These are phyloP conservation scores for Podotricha telesiphe DNA, from an alignment of 2,888 invertebrate species.

Conservation along the genomic window DNA sequence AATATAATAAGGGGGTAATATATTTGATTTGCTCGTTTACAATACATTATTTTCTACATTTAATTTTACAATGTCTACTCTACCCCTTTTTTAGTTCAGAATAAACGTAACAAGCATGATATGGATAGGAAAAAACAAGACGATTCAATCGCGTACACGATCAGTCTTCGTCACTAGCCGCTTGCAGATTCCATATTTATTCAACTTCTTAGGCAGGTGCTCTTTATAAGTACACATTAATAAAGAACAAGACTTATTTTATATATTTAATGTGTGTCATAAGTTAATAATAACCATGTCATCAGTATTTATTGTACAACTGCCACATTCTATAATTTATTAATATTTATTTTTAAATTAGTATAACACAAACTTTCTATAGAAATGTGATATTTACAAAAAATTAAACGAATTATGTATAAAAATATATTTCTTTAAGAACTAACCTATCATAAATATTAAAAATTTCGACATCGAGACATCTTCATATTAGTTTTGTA, in stretches of 20 bases:
- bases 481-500: slow-evolving; percentile 7
- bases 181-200: slow-evolving; percentile 41
- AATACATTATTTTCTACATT: not conserved
- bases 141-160: slow-evolving; percentile 71
- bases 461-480: not conserved
- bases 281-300: not conserved
- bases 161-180: slow-evolving; percentile 64
- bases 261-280: not conserved
- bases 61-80: slow-evolving; percentile 46
- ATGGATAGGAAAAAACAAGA: slow-evolving; percentile 68
- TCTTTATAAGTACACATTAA: slow-evolving; percentile 13
- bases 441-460: not conserved
- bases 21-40: not conserved
- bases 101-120: slow-evolving; percentile 55
- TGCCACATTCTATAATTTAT: not conserved
- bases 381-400: not conserved
- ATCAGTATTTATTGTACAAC: not conserved
- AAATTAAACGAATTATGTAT: not conserved
- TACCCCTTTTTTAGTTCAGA: slow-evolving; percentile 44
- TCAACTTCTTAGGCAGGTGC: slow-evolving; percentile 38
- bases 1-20: too few relatives aligned
- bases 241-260: slow-evolving; percentile 2
- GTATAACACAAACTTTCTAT: not conserved
- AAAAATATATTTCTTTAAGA: not conserved
- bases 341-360: not conserved